phyloP scores from a whole-genome alignment of 1,140 invertebrate species.

The Glossosoma conforme region DNA sequence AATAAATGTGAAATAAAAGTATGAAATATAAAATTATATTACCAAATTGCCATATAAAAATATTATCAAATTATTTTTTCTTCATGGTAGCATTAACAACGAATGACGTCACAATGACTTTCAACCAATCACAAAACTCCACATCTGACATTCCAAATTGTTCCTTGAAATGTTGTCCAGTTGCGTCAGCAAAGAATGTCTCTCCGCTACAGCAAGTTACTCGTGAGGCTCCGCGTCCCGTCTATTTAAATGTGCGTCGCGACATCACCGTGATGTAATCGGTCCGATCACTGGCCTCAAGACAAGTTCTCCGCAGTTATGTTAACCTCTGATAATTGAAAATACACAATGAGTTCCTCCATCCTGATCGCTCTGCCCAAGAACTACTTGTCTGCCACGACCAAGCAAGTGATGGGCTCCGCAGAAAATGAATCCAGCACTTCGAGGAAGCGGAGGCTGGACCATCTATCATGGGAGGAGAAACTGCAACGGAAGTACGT shows the following conservation, averaged over 20 bases:
- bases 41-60: no score
- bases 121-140: constrained; percentile 39
- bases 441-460: constrained; percentile 63
- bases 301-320: constrained; percentile 32
- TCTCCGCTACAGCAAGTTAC: not conserved
- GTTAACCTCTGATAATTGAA: constrained; percentile 10
- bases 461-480: constrained; percentile 77
- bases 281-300: constrained; percentile 4
- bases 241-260: constrained; percentile 2
- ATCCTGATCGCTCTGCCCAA: constrained; percentile 52
- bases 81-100: not conserved
- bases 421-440: constrained; percentile 42
- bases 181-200: constrained; percentile 39
- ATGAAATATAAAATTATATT: no score
- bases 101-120: constrained; percentile 10
- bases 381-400: constrained; percentile 51
- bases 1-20: no score
- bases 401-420: constrained; percentile 44
- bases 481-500: constrained; percentile 79
- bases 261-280: constrained; percentile 16
- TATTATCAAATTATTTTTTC: no score
- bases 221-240: not conserved
- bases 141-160: constrained; percentile 41
- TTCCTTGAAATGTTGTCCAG: constrained; percentile 35
- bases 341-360: constrained; percentile 41